A percentile compares a stretch with the other conserved stretches of the same genome.
Evolutionary conservation across 2,888 invertebrate genomes (phyloP).

Genomic region (Horisme vitalbata): DNA sequence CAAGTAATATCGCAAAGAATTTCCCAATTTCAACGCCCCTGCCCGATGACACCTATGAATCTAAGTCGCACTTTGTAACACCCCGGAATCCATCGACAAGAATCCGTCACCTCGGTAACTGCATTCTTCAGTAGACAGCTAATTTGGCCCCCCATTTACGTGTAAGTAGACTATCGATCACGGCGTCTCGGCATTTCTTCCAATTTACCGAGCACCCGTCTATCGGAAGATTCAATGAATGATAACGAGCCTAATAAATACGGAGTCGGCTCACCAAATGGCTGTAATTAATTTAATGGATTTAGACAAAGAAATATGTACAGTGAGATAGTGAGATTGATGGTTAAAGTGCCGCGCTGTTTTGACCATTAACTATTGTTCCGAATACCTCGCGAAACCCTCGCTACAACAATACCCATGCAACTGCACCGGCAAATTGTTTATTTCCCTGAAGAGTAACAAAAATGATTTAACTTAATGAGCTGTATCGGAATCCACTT

Average conservation of each 20-base stretch:
- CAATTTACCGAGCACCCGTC: constrained; percentile 68
- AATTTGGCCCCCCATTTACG: constrained; percentile 76
- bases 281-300: constrained; percentile 82
- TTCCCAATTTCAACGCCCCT: constrained; percentile 69
- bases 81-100: constrained; percentile 46
- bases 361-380: constrained; percentile 58
- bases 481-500: constrained; percentile 1
- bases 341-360: constrained; percentile 60
- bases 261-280: constrained; percentile 76
- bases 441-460: not conserved
- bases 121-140: constrained; percentile 77
- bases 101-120: constrained; percentile 74
- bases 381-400: constrained; percentile 15
- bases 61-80: constrained; percentile 53
- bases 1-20: constrained; percentile 64
- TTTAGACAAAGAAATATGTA: constrained; percentile 82
- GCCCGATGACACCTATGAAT: constrained; percentile 75
- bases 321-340: constrained; percentile 79
- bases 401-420: not conserved
- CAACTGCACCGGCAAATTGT: not conserved
- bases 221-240: constrained; percentile 80
- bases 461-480: constrained; percentile 3
- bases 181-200: constrained; percentile 64
- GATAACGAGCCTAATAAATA: constrained; percentile 82
- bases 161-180: constrained; percentile 77